Base-by-base conservation (phyloP, 2,113 vertebrate genomes). In the Zosterops borbonicus region DNA sequence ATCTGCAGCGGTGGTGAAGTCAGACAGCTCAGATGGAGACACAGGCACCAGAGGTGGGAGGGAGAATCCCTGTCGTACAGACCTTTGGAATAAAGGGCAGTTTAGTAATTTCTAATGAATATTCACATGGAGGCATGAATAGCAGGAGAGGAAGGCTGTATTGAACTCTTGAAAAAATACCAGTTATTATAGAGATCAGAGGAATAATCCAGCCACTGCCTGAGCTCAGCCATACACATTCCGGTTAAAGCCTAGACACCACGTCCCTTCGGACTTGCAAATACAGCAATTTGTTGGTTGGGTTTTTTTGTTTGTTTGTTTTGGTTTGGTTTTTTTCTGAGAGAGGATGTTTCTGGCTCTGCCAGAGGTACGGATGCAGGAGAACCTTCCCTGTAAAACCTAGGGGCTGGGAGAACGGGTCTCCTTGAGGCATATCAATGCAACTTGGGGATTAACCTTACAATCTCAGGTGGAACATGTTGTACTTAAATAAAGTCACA, bases 401-500 rank as follows among this genome's bases (percentile, higher is more conserved):
- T 4, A 8, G 44, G 41, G 64, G 19, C 63, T n/a, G 24, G 52
- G 62, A 67, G 44, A 52, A 3, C 29, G 33, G 27, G 33, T 65
- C 22, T 89, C 8, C 73, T 37, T 0, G 0, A 52, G 29, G 37
- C 0, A 0, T 44, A 9, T 65, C 11, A 1, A 6, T 67, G 68
- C 5, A 2, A 33, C 50, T 39, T 10, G 13, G 23, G 23, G 42
- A 29, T 92, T 92, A 80, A 59, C 29, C 20, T 71, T 84, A 56
- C 50, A 47, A 4, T 55, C 37, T 47, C 1, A 24, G 41, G 16
- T 67, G 39, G 39, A 71, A 53, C 31, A 17, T 1, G 0, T 8
- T 49, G 21, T 68, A 25, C 74, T 64, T 52, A 31, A 92, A 17
- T 56, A 27, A 49, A 29, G 37, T 79, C 65, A n/a, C 11, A 12